Evolutionary conservation across 2,888 invertebrate genomes (phyloP), one percentile per base, ranked within the genome.

Genomic region (Cosmorhoe ocellata): DNA sequence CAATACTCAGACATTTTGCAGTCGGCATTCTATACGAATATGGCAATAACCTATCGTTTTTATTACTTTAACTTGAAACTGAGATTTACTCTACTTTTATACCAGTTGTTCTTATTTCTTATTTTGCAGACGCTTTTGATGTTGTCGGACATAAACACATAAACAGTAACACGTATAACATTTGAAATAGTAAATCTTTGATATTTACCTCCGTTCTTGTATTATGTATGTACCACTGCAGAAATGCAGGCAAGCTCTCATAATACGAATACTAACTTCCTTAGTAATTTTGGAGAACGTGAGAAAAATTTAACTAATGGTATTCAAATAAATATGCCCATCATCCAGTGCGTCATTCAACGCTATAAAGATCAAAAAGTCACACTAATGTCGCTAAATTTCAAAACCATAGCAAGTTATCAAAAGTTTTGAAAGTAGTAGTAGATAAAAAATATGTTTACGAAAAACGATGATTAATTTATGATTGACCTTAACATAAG

Each of bases 21-120:
- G 79, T 70, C 72, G 68, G 67, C 67, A 72, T 76, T 73, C 77
- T 81, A 75, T 74, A 77, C 76, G 71, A 71, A 69, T 69, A 81
- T 74, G 79, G 83, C 78, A 84, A 83, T 84, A 85, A 84, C 79
- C 80, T 84, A 81, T 77, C 74, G 71, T 70, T 64, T 78, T 80
- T 76, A 76, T 71, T 71, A 64, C 71, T 70, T 70, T 68, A 56
- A 67, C 66, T 58, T 59, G 60, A 61, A 65, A 67, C 58, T 56
- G 56, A 60, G 71, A 73, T 75, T 75, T 69, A 74, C 58, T 64
- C 48, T 53, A 54, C 53, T 64, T 70, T 67, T 69, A 67, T 59
- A 55, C 43, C 46, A 64, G 46, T 63, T 56, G 48, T 58, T 58
- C 10, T 13, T 12, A n/a, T 11, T 44, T 36, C 18, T 26, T 27